Conservation (phyloP, 2,113 vertebrate species). For the Gadus chalcogrammus region DNA sequence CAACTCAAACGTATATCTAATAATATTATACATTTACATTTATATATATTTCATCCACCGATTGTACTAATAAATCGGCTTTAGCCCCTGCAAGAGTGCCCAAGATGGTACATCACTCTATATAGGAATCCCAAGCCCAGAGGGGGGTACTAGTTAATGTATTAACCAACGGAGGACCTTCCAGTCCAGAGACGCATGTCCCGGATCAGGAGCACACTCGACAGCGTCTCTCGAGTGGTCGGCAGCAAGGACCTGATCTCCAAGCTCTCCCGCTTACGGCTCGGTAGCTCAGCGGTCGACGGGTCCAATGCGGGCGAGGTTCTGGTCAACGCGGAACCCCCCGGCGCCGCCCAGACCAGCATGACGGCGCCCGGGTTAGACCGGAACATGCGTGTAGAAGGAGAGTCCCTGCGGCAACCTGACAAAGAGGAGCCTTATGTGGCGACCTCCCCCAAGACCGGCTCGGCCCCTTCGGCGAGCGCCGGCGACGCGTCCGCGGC, state of each 20-base stretch:
- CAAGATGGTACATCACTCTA: too few relatives aligned
- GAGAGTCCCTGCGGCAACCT: neutral
- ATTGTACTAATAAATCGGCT: neutral
- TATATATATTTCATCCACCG: too few relatives aligned
- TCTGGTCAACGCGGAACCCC: constrained; percentile 23
- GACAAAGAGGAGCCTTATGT: constrained; percentile 41
- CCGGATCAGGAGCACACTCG: constrained; percentile 87
- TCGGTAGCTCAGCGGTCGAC: constrained; percentile 49
- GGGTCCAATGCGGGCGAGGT: constrained; percentile 43
- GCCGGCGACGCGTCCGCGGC: constrained; percentile 27
- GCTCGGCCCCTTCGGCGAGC: too few relatives aligned
- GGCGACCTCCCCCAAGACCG: constrained; percentile 6
- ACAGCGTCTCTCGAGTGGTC: constrained; percentile 88
- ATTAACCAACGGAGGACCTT: neutral
- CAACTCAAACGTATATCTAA: neutral
- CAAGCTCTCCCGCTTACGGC: constrained; percentile 83
- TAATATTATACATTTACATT: neutral
- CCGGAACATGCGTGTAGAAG: constrained; percentile 5
- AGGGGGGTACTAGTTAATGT: constrained; percentile 12
- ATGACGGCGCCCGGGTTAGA: constrained; percentile 34
- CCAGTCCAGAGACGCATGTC: constrained; percentile 79
- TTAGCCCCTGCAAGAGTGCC: too few relatives aligned
- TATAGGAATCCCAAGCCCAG: neutral
- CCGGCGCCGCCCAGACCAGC: neutral
- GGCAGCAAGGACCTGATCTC: constrained; percentile 85